phyloP scores from a whole-genome alignment of 2,888 invertebrate species.

The Lasioglossum leucozonium region DNA sequence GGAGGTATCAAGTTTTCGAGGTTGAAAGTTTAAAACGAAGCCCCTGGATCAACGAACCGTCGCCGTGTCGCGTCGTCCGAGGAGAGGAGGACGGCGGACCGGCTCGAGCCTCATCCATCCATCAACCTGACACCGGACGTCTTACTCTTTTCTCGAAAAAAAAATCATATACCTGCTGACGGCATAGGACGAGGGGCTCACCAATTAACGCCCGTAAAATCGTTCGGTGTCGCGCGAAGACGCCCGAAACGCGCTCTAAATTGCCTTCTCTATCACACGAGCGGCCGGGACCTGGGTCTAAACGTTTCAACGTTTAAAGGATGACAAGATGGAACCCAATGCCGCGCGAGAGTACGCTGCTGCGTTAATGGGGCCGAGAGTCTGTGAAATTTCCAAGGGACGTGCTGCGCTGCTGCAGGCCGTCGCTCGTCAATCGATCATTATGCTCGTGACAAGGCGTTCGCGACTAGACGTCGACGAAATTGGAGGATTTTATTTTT shows the following conservation, averaged over 20 bases:
- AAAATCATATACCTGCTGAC: constrained; percentile 47
- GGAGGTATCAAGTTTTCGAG: constrained; percentile 19
- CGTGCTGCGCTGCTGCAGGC: not conserved
- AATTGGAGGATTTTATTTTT: not conserved
- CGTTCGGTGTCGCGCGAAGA: constrained; percentile 55
- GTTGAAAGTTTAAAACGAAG: constrained; percentile 45
- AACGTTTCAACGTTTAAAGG: constrained; percentile 52
- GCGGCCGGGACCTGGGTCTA: constrained; percentile 30
- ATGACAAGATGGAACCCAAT: constrained; percentile 28
- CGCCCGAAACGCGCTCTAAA: constrained; percentile 50
- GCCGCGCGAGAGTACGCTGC: not conserved
- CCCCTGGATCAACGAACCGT: constrained; percentile 61
- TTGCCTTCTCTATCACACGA: constrained; percentile 52
- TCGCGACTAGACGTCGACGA: not conserved
- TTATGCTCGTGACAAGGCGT: constrained; percentile 7
- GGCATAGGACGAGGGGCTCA: constrained; percentile 28
- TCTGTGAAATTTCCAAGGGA: not conserved
- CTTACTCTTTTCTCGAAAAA: constrained; percentile 28
- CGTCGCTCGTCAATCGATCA: constrained; percentile 17
- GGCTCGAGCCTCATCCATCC: constrained; percentile 60
- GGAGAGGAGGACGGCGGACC: not conserved
- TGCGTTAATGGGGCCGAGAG: constrained; percentile 27
- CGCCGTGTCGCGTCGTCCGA: constrained; percentile 36
- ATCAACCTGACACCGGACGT: constrained; percentile 63
- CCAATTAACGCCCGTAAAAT: constrained; percentile 72